Conservation (phyloP, 2,113 vertebrate species). For the Cololabis saira region DNA sequence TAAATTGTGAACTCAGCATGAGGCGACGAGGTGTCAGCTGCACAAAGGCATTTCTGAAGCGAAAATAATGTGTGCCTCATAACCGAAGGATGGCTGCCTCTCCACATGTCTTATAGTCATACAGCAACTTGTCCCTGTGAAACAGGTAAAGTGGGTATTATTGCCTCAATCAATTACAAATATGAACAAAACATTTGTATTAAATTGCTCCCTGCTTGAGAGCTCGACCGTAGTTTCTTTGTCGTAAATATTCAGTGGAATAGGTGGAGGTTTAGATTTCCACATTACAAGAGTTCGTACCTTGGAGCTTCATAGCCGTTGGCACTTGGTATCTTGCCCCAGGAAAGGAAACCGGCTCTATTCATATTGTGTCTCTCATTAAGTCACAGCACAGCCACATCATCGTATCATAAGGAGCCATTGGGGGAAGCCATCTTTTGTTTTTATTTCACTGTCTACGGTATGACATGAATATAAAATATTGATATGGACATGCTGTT, state of each 20-base stretch:
- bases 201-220: constrained; percentile 45
- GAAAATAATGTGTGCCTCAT: no score
- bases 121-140: not conserved
- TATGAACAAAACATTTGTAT: constrained; percentile 32
- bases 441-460: constrained; percentile 48
- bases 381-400: constrained; percentile 59
- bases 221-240: constrained; percentile 8
- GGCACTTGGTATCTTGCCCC: constrained; percentile 70
- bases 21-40: constrained; percentile 66
- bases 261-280: constrained; percentile 41
- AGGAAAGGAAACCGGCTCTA: constrained; percentile 57
- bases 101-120: not conserved
- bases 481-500: not conserved
- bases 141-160: not conserved
- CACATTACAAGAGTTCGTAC: constrained; percentile 52
- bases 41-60: constrained; percentile 43
- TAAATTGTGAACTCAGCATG: constrained; percentile 66
- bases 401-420: constrained; percentile 63
- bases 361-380: constrained; percentile 60
- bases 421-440: constrained; percentile 35
- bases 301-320: constrained; percentile 64
- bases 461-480: constrained; percentile 65
- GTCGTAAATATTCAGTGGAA: constrained; percentile 32
- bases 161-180: constrained; percentile 33
- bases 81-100: no score